Conservation (phyloP, 2,888 invertebrate genomes). For the Steinernema carpocapsae region DNA sequence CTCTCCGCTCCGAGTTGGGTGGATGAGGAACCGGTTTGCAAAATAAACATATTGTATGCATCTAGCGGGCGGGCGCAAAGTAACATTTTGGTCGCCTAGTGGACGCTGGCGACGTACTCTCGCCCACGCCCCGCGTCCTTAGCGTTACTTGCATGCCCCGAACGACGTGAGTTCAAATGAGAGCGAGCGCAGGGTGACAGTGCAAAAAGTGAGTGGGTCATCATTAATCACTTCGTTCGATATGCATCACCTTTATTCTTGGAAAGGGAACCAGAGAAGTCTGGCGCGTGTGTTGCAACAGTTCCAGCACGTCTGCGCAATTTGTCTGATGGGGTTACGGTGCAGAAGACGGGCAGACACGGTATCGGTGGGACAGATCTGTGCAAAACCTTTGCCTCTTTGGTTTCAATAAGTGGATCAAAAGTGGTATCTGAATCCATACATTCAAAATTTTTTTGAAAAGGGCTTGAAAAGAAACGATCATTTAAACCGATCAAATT, state of each 20-base stretch:
- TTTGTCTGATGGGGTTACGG: too few relatives aligned
- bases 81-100: conserved; percentile 27
- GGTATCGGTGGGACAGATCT: too few relatives aligned
- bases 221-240: conserved; percentile 8
- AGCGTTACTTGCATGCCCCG: not conserved
- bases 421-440: too few relatives aligned
- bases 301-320: not conserved
- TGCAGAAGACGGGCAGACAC: too few relatives aligned
- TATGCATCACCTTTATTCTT: not conserved
- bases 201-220: conserved; percentile 26
- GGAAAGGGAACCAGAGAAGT: not conserved
- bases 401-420: too few relatives aligned
- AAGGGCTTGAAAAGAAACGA: too few relatives aligned
- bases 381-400: too few relatives aligned
- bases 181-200: not conserved
- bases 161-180: not conserved
- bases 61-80: conserved; percentile 14
- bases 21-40: conserved; percentile 14
- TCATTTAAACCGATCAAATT: too few relatives aligned
- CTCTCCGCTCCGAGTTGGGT: not conserved
- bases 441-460: too few relatives aligned
- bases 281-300: conserved; percentile 5
- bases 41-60: conserved; percentile 32
- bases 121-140: not conserved
- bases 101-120: not conserved